phyloP scores from a whole-genome alignment of 1,140 invertebrate genomes.

The Aphaenogaster floridana region DNA sequence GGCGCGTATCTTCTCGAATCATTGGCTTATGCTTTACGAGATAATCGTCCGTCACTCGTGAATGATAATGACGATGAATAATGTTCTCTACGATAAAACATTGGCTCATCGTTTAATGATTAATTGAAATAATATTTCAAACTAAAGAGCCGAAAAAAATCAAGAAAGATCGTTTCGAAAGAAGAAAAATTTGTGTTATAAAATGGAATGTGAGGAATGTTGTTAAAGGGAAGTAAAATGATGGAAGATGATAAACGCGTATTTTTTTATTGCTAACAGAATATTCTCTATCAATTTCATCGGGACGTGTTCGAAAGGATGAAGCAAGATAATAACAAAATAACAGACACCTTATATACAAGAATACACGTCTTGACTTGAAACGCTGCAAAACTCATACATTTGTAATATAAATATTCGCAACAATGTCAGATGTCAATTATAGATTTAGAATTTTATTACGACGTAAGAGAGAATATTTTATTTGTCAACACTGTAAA shows the following conservation, averaged over 20 bases:
- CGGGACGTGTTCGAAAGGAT: slow-evolving; percentile 32
- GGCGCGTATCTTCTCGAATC: slow-evolving; percentile 31
- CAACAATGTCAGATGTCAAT: slow-evolving; percentile 17
- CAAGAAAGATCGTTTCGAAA: neutral
- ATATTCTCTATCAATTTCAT: slow-evolving; percentile 58
- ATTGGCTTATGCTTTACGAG: slow-evolving; percentile 34
- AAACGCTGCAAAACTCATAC: slow-evolving; percentile 42
- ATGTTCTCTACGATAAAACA: slow-evolving; percentile 6
- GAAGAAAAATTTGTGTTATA: neutral
- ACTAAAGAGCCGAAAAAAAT: neutral
- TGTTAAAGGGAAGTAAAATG: slow-evolving; percentile 16
- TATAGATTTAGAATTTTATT: slow-evolving; percentile 37
- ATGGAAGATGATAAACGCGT: slow-evolving; percentile 41
- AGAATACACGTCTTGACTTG: slow-evolving; percentile 37
- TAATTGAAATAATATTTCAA: slow-evolving; percentile 15
- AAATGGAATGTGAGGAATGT: slow-evolving; percentile 10
- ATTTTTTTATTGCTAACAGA: slow-evolving; percentile 59
- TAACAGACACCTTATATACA: slow-evolving; percentile 42
- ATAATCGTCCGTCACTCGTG: slow-evolving; percentile 46
- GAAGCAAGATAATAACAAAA: slow-evolving; percentile 39
- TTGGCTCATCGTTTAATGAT: neutral
- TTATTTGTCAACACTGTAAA: slow-evolving; percentile 34
- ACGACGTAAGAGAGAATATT: slow-evolving; percentile 29
- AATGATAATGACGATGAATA: slow-evolving; percentile 46
- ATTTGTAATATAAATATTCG: slow-evolving; percentile 32